Percentiles rank a stretch among this genome's conserved stretches.
These are phyloP conservation scores for Tympanoctomys barrerae DNA, from an alignment of 2,797 vertebrate genomes.

Conservation along the genomic window DNA sequence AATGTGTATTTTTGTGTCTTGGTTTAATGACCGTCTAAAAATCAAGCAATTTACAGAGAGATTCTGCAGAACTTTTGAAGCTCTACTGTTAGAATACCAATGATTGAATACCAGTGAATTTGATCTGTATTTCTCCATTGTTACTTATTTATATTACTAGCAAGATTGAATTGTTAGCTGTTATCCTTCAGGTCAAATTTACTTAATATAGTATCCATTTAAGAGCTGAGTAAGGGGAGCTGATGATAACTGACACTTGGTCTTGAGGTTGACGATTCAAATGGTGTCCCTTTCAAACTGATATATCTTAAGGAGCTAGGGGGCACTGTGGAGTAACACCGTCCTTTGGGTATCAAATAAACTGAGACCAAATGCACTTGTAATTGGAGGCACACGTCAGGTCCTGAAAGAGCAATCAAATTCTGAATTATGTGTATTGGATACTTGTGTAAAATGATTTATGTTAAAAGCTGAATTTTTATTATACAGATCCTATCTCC, in stretches of 20 bases:
- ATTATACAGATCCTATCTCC: background rate
- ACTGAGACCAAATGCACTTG: conserved; percentile 56
- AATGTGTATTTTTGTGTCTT: conserved; percentile 40
- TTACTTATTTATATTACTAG: conserved; percentile 10
- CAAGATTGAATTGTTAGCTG: conserved; percentile 40
- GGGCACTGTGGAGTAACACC: conserved; percentile 72
- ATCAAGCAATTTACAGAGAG: background rate
- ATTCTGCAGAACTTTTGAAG: conserved; percentile 53
- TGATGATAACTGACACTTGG: conserved; percentile 47
- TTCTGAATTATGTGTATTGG: conserved; percentile 12
- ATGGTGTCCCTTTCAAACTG: conserved; percentile 59
- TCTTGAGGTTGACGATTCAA: conserved; percentile 42
- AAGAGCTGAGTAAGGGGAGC: conserved; percentile 28
- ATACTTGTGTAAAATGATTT: conserved; percentile 21
- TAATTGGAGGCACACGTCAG: conserved; percentile 60
- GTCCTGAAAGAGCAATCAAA: background rate
- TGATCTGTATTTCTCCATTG: background rate
- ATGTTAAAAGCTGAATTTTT: conserved; percentile 24
- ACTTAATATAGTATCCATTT: conserved; percentile 22
- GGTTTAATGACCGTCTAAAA: conserved; percentile 43
- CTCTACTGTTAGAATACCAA: background rate
- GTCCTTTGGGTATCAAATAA: background rate
- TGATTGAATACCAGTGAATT: conserved; percentile 33
- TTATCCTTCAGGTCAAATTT: conserved; percentile 51
- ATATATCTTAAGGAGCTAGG: conserved; percentile 58